phyloP scores from a whole-genome alignment of 2,888 invertebrate species.

The Drosophila trichaetosa region DNA sequence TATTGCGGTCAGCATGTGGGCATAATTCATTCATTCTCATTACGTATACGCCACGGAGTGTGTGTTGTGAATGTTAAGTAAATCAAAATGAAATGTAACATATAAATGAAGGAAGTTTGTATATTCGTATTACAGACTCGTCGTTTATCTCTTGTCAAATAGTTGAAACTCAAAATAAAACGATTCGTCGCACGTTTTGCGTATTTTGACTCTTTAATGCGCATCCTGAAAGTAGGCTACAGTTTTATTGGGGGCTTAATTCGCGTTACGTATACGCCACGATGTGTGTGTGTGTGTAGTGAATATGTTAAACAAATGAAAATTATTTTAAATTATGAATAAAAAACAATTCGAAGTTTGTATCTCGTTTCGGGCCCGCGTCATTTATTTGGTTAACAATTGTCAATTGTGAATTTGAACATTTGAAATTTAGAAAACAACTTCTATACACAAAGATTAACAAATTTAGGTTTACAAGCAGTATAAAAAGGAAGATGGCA shows the following conservation, averaged over 20 bases:
- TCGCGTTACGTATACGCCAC: constrained; percentile 46
- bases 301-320: constrained; percentile 1
- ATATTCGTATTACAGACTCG: constrained; percentile 57
- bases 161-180: constrained; percentile 6
- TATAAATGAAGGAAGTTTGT: neutral
- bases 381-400: constrained; percentile 51
- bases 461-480: constrained; percentile 43
- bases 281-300: constrained; percentile 6
- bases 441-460: constrained; percentile 40
- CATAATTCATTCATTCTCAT: constrained; percentile 9
- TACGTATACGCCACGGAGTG: constrained; percentile 43
- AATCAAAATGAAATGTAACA: neutral
- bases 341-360: constrained; percentile 5
- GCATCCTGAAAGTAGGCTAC: constrained; percentile 69
- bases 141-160: constrained; percentile 37
- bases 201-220: constrained; percentile 31
- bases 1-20: constrained; percentile 7
- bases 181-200: constrained; percentile 61
- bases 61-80: constrained; percentile 7
- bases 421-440: constrained; percentile 55
- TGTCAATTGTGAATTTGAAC: constrained; percentile 38
- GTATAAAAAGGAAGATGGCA: constrained; percentile 7
- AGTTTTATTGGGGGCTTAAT: constrained; percentile 16
- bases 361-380: constrained; percentile 64
- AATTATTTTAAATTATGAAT: constrained; percentile 2